Percentiles rank a stretch among this genome's conserved stretches.
phyloP scores from a whole-genome alignment of 2,888 invertebrate species.

The Rhamnusium bicolor region DNA sequence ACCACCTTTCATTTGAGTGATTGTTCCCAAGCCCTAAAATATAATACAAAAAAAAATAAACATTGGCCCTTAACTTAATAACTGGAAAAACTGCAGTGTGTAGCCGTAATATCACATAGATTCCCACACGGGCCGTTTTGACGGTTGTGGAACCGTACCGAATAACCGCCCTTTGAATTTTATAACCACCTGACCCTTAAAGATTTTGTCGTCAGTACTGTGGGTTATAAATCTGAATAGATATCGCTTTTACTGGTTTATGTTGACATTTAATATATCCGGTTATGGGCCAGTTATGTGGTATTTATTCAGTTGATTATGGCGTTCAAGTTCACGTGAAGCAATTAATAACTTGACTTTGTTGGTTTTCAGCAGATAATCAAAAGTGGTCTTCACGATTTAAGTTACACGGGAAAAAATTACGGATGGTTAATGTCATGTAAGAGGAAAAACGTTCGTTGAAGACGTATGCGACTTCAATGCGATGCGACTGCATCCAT shows the following conservation, averaged over 20 bases:
- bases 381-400: background rate
- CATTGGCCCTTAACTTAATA: background rate
- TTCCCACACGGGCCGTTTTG: conserved; percentile 20
- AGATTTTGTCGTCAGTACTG: background rate
- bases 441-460: background rate
- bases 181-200: background rate
- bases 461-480: background rate
- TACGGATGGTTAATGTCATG: background rate
- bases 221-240: background rate
- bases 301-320: background rate
- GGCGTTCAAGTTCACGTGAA: background rate
- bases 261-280: background rate
- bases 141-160: background rate
- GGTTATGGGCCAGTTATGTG: conserved; percentile 1
- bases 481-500: background rate
- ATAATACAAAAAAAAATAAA: background rate
- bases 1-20: background rate
- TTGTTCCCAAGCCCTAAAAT: background rate
- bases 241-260: background rate
- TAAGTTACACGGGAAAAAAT: background rate
- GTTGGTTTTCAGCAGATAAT: background rate
- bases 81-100: background rate
- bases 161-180: background rate
- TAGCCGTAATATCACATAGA: background rate
- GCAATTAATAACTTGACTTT: background rate